Base-by-base conservation (phyloP, 2,113 vertebrate genomes). In the Gadus macrocephalus region DNA sequence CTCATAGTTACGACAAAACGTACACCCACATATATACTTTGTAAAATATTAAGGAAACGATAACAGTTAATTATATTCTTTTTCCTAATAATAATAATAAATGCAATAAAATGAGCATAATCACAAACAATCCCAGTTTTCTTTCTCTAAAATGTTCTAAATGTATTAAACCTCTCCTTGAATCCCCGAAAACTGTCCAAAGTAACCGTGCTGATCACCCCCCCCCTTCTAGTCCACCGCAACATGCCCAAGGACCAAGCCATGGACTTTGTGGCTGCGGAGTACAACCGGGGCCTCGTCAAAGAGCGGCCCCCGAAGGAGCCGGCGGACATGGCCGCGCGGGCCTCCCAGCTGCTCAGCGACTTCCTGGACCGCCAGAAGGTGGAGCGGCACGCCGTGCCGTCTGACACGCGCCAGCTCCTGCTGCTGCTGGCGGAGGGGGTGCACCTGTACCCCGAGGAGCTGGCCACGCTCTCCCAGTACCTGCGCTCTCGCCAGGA, bases 181-280 rank as follows among this genome's bases (percentile, higher is more conserved):
- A 58, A 16, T 17, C 55, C 16, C 17, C 14, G 15, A 17, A 58
- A 5, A 17, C 55, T n/a, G 15, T 58, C 55, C 16, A 17, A 58
- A 58, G 15, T 16, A 58, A 58, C 15, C 5, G 5, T 55, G 12
- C 15, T 14, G 17, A 17, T 83, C 73, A 83, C 49, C 0, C 76
- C 83, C 68, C 79, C 63, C 31, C 84, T 70, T 74, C 55, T 78
- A 89, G 92, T 91, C 77, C 85, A 90, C 78, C 83, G 78, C 72
- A 90, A 91, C 71, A 83, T 92, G 91, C 89, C 91, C 68, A 90
- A 92, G 87, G 91, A 95, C 72, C 91, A 92, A 76, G 91, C 90
- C n/a, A 74, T 93, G 89, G 81, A 89, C 78, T 84, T 94, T 63
- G 59, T 87, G 64, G 81, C 78, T 61, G 78, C 86, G 12, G 91